Base-by-base conservation (phyloP, 2,113 vertebrate species). In the Psettodes erumei region DNA sequence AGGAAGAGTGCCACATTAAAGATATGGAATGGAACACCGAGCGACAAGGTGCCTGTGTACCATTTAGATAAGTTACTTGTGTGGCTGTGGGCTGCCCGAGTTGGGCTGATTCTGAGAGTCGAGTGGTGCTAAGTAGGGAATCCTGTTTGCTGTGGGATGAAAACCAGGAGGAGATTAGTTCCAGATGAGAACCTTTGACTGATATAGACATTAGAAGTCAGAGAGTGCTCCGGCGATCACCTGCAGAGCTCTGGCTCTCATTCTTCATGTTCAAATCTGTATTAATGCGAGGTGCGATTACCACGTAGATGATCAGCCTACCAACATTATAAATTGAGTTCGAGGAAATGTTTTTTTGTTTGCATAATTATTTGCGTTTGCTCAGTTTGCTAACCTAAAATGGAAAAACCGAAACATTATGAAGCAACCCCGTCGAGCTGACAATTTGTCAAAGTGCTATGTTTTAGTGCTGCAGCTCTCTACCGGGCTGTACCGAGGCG, bases 81-180 rank as follows among this genome's bases (percentile, higher is more conserved):
- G 23, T 35, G 37, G 13, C 59, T 47, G 55, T 55, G 33, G 16
- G 38, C 12, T 33, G 60, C 55, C 19, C 0, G 1, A 79, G 33
- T 71, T 13, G 55, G 78, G 62, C 33, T 61, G 54, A 69, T 68
- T 66, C 35, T 50, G 54, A 58, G 40, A 6, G 33, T 77, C 30
- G 12, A 21, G 56, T 50, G 59, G 64, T 55, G 53, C 42, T 70
- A 70, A 75, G 75, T 33, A 55, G 53, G 35, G n/a, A 83, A 68
- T 71, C 19, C 1, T 79, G 84, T 85, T 86, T 88, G 68, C 71
- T 48, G 54, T 68, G 47, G 63, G 56, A 77, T 65, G 27, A 76
- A 86, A 19, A 43, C 72, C 19, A 58, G 12, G 47, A 77, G 13
- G 74, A 85, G 75, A 75, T 87, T 69, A 71, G 76, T 83, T 72